Percentiles rank a stretch among this genome's conserved stretches.
Evolutionary conservation across 2,888 invertebrate genomes (phyloP).

Genomic region (Malthinus flaveolus): DNA sequence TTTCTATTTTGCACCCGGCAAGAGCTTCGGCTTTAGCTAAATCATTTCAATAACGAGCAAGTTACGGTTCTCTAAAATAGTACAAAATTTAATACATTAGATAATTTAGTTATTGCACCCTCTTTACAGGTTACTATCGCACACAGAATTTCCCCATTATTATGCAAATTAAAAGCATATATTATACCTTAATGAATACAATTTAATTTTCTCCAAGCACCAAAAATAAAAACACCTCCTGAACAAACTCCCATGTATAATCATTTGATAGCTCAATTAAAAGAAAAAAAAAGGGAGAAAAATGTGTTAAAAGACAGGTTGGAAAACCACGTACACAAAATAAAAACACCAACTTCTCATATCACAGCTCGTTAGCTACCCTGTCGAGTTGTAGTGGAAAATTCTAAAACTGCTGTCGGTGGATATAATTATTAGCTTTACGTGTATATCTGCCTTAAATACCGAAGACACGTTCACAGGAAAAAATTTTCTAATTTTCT

Average conservation of each 20-base stretch:
- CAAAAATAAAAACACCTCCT: neutral
- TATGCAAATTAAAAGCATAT: constrained; percentile 6
- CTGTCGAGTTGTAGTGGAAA: constrained; percentile 31
- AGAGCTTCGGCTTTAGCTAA: no score
- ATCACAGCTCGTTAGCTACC: constrained; percentile 30
- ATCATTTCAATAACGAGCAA: constrained; percentile 13
- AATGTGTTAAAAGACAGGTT: constrained; percentile 9
- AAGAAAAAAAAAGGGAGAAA: constrained; percentile 5
- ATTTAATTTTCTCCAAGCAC: neutral
- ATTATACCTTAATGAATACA: constrained; percentile 6
- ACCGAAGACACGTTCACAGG: constrained; percentile 19
- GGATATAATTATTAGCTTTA: constrained; percentile 38
- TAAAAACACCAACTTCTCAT: constrained; percentile 26
- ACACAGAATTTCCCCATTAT: neutral
- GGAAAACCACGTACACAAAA: constrained; percentile 23
- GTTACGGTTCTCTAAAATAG: constrained; percentile 15
- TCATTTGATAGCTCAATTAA: constrained; percentile 8
- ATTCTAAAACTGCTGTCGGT: constrained; percentile 35
- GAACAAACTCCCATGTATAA: neutral
- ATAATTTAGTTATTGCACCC: constrained; percentile 24
- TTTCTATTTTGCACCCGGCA: no score
- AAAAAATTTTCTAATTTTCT: neutral
- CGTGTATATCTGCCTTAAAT: constrained; percentile 30
- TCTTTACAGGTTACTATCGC: constrained; percentile 8
- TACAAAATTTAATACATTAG: constrained; percentile 19